A percentile compares a stretch with the other conserved stretches of the same genome.
Conservation (phyloP, 92 coral and sea anemone genomes). For the Plumapathes pennacea region DNA sequence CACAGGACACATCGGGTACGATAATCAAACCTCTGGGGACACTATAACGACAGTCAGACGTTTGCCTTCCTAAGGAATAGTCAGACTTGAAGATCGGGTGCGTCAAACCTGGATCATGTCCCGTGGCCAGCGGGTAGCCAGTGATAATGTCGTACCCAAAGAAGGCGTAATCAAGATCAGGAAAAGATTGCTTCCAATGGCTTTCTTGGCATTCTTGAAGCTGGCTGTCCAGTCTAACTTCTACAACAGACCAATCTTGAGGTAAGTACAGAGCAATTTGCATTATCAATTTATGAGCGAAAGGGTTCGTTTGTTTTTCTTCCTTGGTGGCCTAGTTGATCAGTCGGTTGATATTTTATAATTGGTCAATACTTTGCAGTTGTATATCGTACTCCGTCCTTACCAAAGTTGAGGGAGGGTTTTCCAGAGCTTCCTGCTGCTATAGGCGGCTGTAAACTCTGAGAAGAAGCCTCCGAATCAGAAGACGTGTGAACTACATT, state of each 20-base stretch:
- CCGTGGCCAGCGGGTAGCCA: conserved; percentile 50
- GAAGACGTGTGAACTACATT: too few relatives aligned
- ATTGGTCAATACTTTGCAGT: not conserved
- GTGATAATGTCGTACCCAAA: conserved; percentile 52
- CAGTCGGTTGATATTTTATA: not conserved
- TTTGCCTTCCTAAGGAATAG: conserved; percentile 16
- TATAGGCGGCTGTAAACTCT: conserved; percentile 10
- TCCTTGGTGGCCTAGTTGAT: not conserved
- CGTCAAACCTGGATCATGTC: conserved; percentile 66
- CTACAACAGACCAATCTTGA: too few relatives aligned
- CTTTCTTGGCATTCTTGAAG: conserved; percentile 33
- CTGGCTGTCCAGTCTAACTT: conserved; percentile 9
- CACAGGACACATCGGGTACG: conserved; percentile 60
- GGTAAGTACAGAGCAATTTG: too few relatives aligned
- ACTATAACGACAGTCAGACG: conserved; percentile 46
- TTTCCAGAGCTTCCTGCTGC: conserved; percentile 16
- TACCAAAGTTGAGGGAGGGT: conserved; percentile 20
- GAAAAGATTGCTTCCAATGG: conserved; percentile 38
- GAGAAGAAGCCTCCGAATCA: not conserved
- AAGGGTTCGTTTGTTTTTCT: not conserved
- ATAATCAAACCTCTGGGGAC: conserved; percentile 43
- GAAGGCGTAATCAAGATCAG: conserved; percentile 57
- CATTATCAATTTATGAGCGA: too few relatives aligned
- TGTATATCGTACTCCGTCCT: not conserved
- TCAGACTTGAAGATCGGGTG: conserved; percentile 55